Evolutionary conservation across 2,888 invertebrate genomes (phyloP), one percentile per base, ranked within the genome.

Genomic region (Lepetodrilus schrolli): DNA sequence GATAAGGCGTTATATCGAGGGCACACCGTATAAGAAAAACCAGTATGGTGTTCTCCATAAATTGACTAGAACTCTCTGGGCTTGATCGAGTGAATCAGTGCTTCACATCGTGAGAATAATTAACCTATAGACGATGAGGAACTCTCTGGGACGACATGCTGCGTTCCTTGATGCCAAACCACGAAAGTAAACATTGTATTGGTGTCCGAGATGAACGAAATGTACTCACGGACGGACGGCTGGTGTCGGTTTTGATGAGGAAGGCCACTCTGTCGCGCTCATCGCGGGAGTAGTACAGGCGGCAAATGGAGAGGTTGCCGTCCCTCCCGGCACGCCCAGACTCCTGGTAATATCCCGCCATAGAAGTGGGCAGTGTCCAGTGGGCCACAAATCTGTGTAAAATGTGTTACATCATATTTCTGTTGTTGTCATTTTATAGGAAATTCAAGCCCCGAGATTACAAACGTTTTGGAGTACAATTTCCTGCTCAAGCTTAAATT

Each of bases 321-420:
- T 99, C 99, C 81, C 99, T 93, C 0, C 99, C 99, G 8, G 99
- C 99, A 87, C 99, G 93, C 0, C 98, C 98, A 0, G 96, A 96
- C 92, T 98, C 98, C 93, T 98, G 94, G 90, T 99, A 99, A 90
- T 97, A 99, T 0, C 95, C 96, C 0, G 98, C 96, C 69, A 99
- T 95, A 86, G 96, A 96, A 90, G 97, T 96, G 0, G 99, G 96
- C 38, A 97, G 93, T 26, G 96, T 96, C 99, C 98, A 99, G 91
- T 99, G 99, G 4, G 95, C 94, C 1, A 99, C 99, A 90, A 97
- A 96, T 79, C 98, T 95, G 83, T n/a, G n/a, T n/a, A n/a, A n/a
- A n/a, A n/a, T n/a, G n/a, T n/a, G n/a, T n/a, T n/a, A n/a, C n/a
- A n/a, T n/a, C n/a, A n/a, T n/a, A n/a, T n/a, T n/a, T n/a, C n/a